These are phyloP conservation scores for Neodiprion virginianus DNA, from an alignment of 1,140 invertebrate genomes.

Conservation along the genomic window DNA sequence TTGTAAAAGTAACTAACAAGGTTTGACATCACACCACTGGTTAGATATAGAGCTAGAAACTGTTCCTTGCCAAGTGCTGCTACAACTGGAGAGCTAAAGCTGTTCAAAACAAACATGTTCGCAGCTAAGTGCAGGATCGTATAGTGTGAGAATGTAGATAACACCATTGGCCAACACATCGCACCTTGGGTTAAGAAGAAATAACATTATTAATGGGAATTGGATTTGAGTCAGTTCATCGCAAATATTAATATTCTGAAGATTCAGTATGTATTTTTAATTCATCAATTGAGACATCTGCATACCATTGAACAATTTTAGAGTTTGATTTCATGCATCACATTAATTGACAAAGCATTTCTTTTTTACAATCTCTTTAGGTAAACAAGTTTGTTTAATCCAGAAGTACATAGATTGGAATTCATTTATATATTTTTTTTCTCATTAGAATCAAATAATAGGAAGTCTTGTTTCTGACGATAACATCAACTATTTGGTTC, in stretches of 20 bases:
- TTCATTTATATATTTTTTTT: no score
- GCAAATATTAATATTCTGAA: no score
- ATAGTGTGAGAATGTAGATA: conserved; percentile 94
- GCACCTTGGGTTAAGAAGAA: conserved; percentile 63
- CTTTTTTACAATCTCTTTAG: conserved; percentile 18
- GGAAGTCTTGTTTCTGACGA: no score
- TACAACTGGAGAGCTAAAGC: conserved; percentile 75
- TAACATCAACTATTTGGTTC: no score
- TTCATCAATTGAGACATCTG: conserved; percentile 3
- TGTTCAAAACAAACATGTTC: conserved; percentile 97
- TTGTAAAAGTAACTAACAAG: conserved; percentile 86
- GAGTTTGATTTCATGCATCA: not conserved
- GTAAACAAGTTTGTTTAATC: conserved; percentile 4
- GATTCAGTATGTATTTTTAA: no score
- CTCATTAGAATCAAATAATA: no score
- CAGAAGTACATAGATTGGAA: no score
- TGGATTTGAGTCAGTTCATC: not conserved
- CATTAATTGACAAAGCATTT: conserved; percentile 21
- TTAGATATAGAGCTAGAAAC: conserved; percentile 89
- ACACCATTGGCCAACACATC: conserved; percentile 85
- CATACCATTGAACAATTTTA: conserved; percentile 9
- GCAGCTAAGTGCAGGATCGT: conserved; percentile 83
- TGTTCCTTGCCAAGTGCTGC: conserved; percentile 89
- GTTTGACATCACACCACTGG: conserved; percentile 87
- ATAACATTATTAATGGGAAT: conserved; percentile 12